Evolutionary conservation across 2,888 invertebrate species (phyloP).

Genomic region (Stenotaenia linearis): DNA sequence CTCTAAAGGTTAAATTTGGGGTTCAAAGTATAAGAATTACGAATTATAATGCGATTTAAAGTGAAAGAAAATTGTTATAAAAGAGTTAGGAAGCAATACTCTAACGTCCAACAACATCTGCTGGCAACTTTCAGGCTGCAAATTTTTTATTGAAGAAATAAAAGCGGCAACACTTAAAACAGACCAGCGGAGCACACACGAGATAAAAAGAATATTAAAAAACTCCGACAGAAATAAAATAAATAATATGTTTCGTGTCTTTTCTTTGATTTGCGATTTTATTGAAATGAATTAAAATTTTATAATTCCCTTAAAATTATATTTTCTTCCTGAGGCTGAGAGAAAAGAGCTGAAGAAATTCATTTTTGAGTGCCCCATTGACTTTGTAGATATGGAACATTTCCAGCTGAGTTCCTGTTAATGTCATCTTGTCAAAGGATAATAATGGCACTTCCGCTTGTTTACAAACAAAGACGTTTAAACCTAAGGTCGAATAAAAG

Average conservation of each 20-base stretch:
- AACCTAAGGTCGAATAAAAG: background rate
- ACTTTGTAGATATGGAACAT: background rate
- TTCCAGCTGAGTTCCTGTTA: background rate
- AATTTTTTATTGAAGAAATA: background rate
- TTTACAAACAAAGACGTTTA: background rate
- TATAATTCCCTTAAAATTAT: no score
- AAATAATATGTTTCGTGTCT: no score
- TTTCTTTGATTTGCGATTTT: no score
- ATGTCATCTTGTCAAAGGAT: background rate
- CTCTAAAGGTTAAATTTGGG: background rate
- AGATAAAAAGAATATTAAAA: no score
- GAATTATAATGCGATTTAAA: background rate
- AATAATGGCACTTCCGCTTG: background rate
- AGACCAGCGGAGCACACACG: no score
- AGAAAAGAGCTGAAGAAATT: background rate
- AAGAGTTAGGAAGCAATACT: background rate
- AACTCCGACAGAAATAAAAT: no score
- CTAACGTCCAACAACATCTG: background rate
- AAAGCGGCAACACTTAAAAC: background rate
- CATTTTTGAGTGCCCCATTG: background rate
- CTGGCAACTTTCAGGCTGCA: background rate
- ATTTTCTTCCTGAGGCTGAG: background rate
- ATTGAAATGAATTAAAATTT: no score
- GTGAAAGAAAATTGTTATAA: background rate
- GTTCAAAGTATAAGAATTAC: background rate